A percentile compares a stretch with the other conserved stretches of the same genome.
Conservation (phyloP, 2,797 vertebrate genomes). For the Sebastes ruberrimus region DNA sequence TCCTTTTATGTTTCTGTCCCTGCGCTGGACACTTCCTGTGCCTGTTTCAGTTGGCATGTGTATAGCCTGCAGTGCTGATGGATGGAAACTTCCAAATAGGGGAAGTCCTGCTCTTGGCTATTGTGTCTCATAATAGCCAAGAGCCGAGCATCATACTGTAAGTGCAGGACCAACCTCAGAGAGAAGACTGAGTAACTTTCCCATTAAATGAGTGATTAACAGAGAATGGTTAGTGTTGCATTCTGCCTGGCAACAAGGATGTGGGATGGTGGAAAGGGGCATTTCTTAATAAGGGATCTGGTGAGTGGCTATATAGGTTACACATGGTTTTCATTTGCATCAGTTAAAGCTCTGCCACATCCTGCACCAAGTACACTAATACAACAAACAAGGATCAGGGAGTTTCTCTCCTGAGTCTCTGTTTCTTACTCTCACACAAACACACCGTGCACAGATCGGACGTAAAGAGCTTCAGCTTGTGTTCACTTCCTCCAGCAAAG, state of each 20-base stretch:
- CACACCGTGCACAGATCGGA: not conserved
- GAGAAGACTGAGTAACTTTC: slow-evolving; percentile 26
- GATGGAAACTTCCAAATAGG: slow-evolving; percentile 56
- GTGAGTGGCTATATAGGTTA: slow-evolving; percentile 50
- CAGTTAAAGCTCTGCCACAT: slow-evolving; percentile 50
- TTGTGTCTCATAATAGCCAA: slow-evolving; percentile 53
- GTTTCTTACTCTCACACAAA: not conserved
- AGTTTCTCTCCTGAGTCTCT: not conserved
- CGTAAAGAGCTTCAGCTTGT: not conserved
- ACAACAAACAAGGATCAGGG: slow-evolving; percentile 29
- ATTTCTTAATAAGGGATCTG: slow-evolving; percentile 7
- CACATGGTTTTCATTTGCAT: slow-evolving; percentile 73
- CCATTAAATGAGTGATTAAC: slow-evolving; percentile 25
- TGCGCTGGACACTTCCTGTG: slow-evolving; percentile 50
- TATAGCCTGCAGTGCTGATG: slow-evolving; percentile 28
- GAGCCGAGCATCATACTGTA: slow-evolving; percentile 15
- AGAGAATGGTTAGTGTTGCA: not conserved
- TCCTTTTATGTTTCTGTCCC: slow-evolving; percentile 31
- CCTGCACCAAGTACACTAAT: slow-evolving; percentile 48
- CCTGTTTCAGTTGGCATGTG: slow-evolving; percentile 35
- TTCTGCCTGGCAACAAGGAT: slow-evolving; percentile 54
- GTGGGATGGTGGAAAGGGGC: slow-evolving; percentile 35
- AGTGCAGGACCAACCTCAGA: slow-evolving; percentile 17
- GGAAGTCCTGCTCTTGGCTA: slow-evolving; percentile 62
- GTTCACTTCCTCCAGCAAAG: not conserved